A percentile compares a stretch with the other conserved stretches of the same genome.
Conservation (phyloP, 2,113 vertebrate genomes). For the Odontesthes bonariensis region DNA sequence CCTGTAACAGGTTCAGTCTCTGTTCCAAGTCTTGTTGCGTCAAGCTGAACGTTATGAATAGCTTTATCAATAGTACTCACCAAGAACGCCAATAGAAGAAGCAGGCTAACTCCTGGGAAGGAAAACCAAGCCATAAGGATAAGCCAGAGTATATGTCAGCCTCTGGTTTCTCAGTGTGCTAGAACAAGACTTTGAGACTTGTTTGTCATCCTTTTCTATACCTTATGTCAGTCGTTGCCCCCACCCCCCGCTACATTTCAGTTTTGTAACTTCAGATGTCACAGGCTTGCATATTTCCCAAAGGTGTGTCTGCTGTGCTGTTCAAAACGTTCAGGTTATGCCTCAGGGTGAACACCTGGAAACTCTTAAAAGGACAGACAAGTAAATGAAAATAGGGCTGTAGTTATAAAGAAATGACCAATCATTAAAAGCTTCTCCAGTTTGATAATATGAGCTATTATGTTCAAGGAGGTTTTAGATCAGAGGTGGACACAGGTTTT, state of each 20-base stretch:
- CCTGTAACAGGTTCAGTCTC: background rate
- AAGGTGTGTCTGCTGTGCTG: no score
- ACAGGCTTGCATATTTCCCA: no score
- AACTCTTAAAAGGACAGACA: no score
- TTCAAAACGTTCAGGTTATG: no score
- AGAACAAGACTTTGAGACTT: background rate
- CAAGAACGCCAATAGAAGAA: slow-evolving; percentile 49
- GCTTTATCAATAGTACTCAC: slow-evolving; percentile 55
- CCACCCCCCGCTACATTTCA: background rate
- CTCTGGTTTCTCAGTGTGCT: background rate
- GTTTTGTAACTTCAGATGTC: no score
- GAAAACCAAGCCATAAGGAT: slow-evolving; percentile 37
- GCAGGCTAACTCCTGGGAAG: slow-evolving; percentile 18
- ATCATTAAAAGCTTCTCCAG: no score
- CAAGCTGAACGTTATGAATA: background rate
- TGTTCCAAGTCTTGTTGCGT: background rate
- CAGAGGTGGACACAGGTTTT: no score
- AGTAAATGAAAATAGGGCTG: no score
- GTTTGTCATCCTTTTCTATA: background rate
- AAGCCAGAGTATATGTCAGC: background rate
- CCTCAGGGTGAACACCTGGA: no score
- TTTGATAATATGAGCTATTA: no score
- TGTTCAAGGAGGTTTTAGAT: no score
- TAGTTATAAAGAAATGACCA: no score
- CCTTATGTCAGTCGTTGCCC: background rate